A percentile compares a stretch with the other conserved stretches of the same genome.
These are phyloP conservation scores for Trachelus tabidus DNA, from an alignment of 2,888 invertebrate genomes.

Conservation along the genomic window DNA sequence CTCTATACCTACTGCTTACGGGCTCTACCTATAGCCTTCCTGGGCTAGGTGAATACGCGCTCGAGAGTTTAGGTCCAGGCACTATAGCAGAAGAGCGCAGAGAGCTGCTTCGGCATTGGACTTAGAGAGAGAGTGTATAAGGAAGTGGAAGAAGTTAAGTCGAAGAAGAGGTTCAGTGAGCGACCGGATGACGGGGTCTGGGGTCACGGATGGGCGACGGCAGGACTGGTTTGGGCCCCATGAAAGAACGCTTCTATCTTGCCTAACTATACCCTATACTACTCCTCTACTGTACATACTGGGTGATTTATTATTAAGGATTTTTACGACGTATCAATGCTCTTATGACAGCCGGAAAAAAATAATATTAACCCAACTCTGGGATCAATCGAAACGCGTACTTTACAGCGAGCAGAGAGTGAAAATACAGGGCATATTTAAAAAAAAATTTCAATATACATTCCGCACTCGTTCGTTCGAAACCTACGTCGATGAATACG, in stretches of 20 bases:
- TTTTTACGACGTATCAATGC: neutral
- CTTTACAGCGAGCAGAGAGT: fast-evolving
- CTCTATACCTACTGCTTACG: neutral
- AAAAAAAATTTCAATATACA: no score
- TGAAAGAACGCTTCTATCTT: neutral
- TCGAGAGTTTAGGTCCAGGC: neutral
- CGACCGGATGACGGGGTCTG: slow-evolving; percentile 62
- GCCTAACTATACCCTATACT: neutral
- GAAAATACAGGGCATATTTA: neutral
- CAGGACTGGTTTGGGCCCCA: slow-evolving; percentile 61
- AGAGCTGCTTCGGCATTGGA: neutral
- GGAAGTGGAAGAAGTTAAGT: slow-evolving; percentile 18
- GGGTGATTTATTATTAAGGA: neutral
- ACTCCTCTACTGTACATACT: neutral
- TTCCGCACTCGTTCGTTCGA: neutral
- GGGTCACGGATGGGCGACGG: slow-evolving; percentile 62
- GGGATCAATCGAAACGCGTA: neutral
- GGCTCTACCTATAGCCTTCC: neutral
- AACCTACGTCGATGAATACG: neutral
- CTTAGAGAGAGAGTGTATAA: slow-evolving; percentile 10
- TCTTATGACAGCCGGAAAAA: neutral
- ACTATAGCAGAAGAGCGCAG: neutral
- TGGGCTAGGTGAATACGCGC: neutral
- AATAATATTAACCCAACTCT: neutral
- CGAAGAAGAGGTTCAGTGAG: slow-evolving; percentile 11